Percentiles rank a stretch among this genome's conserved stretches.
Evolutionary conservation across 2,113 vertebrate species (phyloP).

Genomic region (Physeter macrocephalus): DNA sequence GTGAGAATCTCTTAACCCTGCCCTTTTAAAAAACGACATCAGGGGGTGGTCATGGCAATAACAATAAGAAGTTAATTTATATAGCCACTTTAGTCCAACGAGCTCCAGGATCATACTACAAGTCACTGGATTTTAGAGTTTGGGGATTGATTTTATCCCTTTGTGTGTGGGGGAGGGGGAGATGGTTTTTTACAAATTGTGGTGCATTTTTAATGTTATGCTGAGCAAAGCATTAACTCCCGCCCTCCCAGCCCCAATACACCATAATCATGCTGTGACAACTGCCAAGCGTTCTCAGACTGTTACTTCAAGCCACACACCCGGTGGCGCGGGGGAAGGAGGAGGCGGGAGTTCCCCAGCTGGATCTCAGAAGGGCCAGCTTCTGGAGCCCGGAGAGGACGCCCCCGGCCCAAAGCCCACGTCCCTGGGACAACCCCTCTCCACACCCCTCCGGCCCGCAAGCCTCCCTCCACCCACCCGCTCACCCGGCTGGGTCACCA

Average conservation of each 20-base stretch:
- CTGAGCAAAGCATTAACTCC: not conserved
- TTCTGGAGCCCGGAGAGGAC: not conserved
- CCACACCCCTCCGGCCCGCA: not conserved
- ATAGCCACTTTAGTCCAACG: not conserved
- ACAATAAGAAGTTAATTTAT: not conserved
- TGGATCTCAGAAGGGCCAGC: not conserved
- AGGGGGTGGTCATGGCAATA: not conserved
- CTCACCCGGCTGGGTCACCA: not conserved
- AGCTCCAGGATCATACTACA: not conserved
- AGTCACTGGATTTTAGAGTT: not conserved
- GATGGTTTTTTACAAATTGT: not conserved
- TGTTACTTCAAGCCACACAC: not conserved
- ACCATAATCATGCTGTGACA: not conserved
- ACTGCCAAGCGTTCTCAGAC: not conserved
- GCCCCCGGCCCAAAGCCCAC: not conserved
- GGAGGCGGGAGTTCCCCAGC: not conserved
- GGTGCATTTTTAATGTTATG: not conserved
- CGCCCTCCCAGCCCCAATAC: not conserved
- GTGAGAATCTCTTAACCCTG: not conserved
- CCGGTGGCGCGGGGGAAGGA: not conserved
- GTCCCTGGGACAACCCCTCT: not conserved
- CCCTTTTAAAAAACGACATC: not conserved
- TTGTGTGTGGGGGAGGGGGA: accelerated
- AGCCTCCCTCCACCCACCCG: not conserved
- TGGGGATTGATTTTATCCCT: not conserved